Evolutionary conservation across 1,140 invertebrate genomes (phyloP), one percentile per base, ranked within the genome.

Genomic region (Linepithema humile): DNA sequence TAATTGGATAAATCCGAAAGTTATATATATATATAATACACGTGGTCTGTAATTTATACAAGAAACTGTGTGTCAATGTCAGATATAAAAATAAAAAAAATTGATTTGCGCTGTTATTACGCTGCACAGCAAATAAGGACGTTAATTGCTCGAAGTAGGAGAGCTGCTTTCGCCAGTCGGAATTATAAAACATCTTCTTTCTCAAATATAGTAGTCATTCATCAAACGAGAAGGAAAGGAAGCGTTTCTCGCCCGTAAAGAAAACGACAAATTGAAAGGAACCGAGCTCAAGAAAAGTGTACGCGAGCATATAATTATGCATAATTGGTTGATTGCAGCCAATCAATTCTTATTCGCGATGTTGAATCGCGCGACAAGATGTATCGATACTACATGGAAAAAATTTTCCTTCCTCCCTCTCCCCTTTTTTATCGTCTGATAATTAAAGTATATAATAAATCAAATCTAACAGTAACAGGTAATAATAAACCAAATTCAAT

Each of bases 271-370:
- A 78, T 78, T 78, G 35, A 69, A 78, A 53, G 75, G 12, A n/a
- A n/a, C 62, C 9, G 48, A 29, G 26, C 48, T 55, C 26, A 20
- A 12, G 48, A 50, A 67, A 40, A n/a, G 7, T 26, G 6, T 40
- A 40, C 9, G 1, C 59, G 15, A 50, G 15, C 20, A 3, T 64
- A 29, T 15, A 78, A 78, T 78, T 55, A 65, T 55, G 35, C 40
- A 64, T 62, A 67, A 78, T 55, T 40, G 64, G 23, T 55, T 78
- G 60, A 67, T 67, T 78, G 23, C 23, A n/a, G 17, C 1, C 45
- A 69, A 78, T 69, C 75, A 78, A 69, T 78, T 78, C 64, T 53
- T 38, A 69, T 78, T 78, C 35, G 62, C 43, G 15, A 35, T 32
- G 29, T 12, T 45, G 6, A 48, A 23, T 62, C 17, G 23, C 23